Base-by-base conservation (phyloP, 2,888 invertebrate genomes). In the Melinopterus prodromus region DNA sequence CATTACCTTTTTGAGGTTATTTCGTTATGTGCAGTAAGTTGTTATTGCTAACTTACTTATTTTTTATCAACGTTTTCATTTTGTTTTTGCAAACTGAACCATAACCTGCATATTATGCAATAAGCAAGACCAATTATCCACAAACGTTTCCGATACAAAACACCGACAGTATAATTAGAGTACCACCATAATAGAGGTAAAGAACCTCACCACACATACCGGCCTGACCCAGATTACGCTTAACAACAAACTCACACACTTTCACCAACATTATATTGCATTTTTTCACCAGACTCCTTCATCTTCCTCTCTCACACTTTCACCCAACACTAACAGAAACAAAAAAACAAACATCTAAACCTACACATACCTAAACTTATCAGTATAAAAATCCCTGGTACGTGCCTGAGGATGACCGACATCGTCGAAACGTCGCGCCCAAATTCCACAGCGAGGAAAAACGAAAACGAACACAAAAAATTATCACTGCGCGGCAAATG, bases 341-440 rank as follows among this genome's bases (percentile, higher is more conserved):
- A 71, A 71, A 26, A 71, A 71, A 71, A 71, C n/a, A n/a, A 26
- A 26, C 26, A 26, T 26, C 26, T 26, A 26, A 26, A 26, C 26
- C 26, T 26, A 36, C 35, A 9, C 82, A 79, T 80, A 84, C 84
- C 84, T 82, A 81, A 72, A 77, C 81, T 83, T 78, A 83, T 80
- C 78, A 84, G 81, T 78, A 84, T 79, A 70, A 83, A 82, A 79
- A 84, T 82, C 77, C 84, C 84, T 70, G 81, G 77, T 69, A 83
- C 78, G 53, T 79, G 76, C 78, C 77, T 81, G 81, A 83, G 78
- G 78, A 84, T 81, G 15, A 35, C 35, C 74, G 14, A 26, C 74
- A 74, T 74, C 6, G 15, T 35, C 74, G 37, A 16, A 35, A 35
- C 74, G 35, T 74, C 74, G n/a, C 12, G 6, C n/a, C 6, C 12